phyloP scores from a whole-genome alignment of 2,113 vertebrate species.

The Lagopus muta region DNA sequence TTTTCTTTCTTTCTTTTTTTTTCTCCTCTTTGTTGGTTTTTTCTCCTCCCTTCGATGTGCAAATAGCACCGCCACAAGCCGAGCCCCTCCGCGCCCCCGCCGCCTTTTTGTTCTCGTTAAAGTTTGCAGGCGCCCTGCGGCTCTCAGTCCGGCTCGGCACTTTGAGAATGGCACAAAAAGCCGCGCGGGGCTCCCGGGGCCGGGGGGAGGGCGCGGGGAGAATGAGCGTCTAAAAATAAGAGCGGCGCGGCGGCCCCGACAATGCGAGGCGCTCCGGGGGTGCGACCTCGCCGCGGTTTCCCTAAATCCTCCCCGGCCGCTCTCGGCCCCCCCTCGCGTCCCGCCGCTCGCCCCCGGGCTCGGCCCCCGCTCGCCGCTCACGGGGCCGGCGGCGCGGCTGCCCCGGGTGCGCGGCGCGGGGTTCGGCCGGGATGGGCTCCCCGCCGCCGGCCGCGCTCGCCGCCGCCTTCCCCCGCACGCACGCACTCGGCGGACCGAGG shows the following conservation, averaged over 20 bases:
- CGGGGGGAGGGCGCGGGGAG: conserved; percentile 56
- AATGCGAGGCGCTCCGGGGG: conserved; percentile 66
- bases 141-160: conserved; percentile 70
- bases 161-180: conserved; percentile 48
- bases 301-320: conserved; percentile 7
- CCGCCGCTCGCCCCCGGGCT: background rate
- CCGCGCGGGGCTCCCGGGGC: background rate
- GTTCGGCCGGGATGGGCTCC: background rate
- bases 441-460: conserved; percentile 46
- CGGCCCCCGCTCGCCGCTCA: background rate
- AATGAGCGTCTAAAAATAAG: conserved; percentile 32
- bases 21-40: background rate
- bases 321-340: background rate
- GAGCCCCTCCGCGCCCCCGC: conserved; percentile 37
- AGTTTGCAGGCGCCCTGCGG: conserved; percentile 79
- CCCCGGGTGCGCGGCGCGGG: background rate
- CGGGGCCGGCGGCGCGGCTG: background rate
- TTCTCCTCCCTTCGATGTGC: conserved; percentile 15
- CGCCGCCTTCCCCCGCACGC: conserved; percentile 73
- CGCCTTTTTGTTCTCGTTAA: conserved; percentile 73
- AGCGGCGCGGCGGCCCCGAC: conserved; percentile 56
- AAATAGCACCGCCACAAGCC: conserved; percentile 52
- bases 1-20: background rate
- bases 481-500: conserved; percentile 57
- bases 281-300: conserved; percentile 46